Conservation (phyloP, 2,113 vertebrate genomes). For the Nestor notabilis region DNA sequence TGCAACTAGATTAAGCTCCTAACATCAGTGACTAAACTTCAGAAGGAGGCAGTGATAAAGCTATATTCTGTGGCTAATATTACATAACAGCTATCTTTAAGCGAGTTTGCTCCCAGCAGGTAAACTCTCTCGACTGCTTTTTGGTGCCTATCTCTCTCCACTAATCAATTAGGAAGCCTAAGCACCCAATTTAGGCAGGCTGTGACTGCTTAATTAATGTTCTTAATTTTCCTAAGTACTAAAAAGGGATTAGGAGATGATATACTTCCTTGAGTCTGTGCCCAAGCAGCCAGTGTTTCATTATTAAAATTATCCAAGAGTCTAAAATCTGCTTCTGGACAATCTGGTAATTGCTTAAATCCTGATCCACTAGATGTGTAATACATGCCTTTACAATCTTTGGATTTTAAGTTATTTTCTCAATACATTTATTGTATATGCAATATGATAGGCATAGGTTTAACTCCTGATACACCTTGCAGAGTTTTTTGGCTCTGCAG, state of each 20-base stretch:
- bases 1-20: neutral
- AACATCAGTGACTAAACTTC: neutral
- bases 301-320: neutral
- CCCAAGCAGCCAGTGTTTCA: neutral
- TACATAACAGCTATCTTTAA: neutral
- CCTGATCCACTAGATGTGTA: neutral
- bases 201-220: conserved; percentile 10
- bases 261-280: neutral
- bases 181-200: neutral
- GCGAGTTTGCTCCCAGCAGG: neutral
- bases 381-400: neutral
- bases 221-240: conserved; percentile 17
- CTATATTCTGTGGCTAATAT: neutral
- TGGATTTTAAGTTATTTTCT: neutral
- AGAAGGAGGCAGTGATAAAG: neutral
- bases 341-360: neutral
- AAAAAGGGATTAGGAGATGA: conserved; percentile 18
- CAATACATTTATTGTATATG: neutral
- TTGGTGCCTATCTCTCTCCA: neutral
- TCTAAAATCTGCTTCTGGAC: neutral
- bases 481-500: neutral
- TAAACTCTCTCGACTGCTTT: neutral
- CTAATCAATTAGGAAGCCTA: conserved; percentile 23
- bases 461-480: neutral
- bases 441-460: neutral